Evolutionary conservation across 2,888 invertebrate genomes (phyloP), one percentile per base, ranked within the genome.

Genomic region (Spodoptera picta): DNA sequence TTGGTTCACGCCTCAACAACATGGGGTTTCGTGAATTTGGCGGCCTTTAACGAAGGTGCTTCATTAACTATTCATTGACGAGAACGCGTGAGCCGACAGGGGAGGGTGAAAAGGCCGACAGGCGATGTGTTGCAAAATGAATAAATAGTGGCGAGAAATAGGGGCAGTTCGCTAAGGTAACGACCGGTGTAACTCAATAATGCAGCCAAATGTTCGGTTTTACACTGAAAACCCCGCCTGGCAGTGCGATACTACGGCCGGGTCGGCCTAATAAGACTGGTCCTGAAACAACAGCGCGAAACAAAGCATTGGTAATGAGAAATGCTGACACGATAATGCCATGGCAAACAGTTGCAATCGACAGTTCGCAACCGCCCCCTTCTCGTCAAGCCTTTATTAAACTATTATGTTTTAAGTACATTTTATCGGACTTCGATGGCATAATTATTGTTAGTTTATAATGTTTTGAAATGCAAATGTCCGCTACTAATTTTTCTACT

Each of bases 101-200:
- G 87, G 85, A 86, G 90, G 92, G 90, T 89, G 91, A 89, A 89
- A 89, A 90, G 91, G 89, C 91, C 87, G 91, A 86, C 92, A 87
- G 89, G 88, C 89, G 85, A 91, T 92, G 92, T 92, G 91, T 94
- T 93, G 94, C 94, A 87, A 94, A 94, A 94, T 93, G 92, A 91
- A 94, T 94, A 94, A 93, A 93, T 90, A 90, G 89, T 88, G 91
- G 91, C 91, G 90, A 91, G 93, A 93, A 93, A 92, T 92, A 91
- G 87, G 92, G 94, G 92, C 92, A 93, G 92, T 91, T 90, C 91
- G 90, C 89, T 87, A 84, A 87, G 87, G 88, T 90, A 90, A 89
- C 90, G 87, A 86, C 89, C 89, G 80, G 69, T 69, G 81, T 83
- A 83, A 83, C 87, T 93, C 82, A 93, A 93, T 93, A 93, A 93